phyloP scores from a whole-genome alignment of 2,888 invertebrate genomes.

The Mayetiola destructor region DNA sequence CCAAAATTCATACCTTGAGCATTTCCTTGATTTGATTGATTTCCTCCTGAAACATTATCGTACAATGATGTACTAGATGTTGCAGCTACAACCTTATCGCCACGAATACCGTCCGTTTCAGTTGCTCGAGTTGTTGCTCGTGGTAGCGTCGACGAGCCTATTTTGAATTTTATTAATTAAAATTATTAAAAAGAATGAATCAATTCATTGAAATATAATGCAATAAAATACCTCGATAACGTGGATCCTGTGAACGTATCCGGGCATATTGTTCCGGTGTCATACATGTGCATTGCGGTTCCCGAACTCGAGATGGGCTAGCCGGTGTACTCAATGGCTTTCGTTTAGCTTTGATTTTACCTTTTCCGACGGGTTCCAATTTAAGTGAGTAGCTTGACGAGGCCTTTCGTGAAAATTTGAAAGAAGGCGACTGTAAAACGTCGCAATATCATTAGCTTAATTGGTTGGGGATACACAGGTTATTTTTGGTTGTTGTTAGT shows the following conservation, averaged over 20 bases:
- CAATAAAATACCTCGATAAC: constrained; percentile 46
- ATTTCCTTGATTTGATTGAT: constrained; percentile 10
- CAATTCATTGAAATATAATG: constrained; percentile 3
- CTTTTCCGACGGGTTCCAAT: constrained; percentile 77
- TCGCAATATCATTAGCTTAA: constrained; percentile 44
- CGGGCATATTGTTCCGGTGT: constrained; percentile 82
- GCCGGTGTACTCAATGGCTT: constrained; percentile 88
- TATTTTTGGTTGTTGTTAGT: constrained; percentile 31
- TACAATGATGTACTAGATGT: constrained; percentile 81
- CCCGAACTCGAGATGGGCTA: constrained; percentile 69
- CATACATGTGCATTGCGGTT: constrained; percentile 92
- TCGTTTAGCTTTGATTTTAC: constrained; percentile 74
- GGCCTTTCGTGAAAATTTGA: constrained; percentile 95
- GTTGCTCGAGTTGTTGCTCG: constrained; percentile 52
- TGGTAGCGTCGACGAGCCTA: constrained; percentile 74
- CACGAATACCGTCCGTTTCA: constrained; percentile 47
- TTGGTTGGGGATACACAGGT: constrained; percentile 36
- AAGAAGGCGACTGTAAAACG: constrained; percentile 85
- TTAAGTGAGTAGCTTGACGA: constrained; percentile 92
- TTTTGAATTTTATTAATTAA: too few relatives aligned
- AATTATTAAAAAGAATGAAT: constrained; percentile 21
- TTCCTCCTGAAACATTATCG: constrained; percentile 51
- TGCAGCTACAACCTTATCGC: constrained; percentile 60
- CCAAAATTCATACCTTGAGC: constrained; percentile 22
- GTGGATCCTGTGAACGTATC: constrained; percentile 67